Evolutionary conservation across 2,888 invertebrate species (phyloP), one percentile per base, ranked within the genome.

Genomic region (Biston stratarius): DNA sequence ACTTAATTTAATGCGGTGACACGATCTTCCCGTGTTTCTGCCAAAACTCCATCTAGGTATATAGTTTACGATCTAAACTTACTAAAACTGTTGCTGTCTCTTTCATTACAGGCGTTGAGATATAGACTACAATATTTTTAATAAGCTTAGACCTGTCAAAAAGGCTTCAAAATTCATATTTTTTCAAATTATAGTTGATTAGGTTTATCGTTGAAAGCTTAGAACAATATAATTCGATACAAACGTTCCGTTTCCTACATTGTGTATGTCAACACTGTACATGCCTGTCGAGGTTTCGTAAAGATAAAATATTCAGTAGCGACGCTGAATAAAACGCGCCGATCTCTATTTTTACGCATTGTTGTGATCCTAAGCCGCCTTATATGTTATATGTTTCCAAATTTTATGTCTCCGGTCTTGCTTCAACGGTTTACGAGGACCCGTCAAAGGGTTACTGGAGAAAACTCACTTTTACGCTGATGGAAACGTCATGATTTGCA

Each of bases 361-460:
- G 63, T 68, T 68, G 63, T 68, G 67, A 64, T 64, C 67, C 67
- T 68, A 56, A 68, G 56, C 53, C 55, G 44, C 40, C 66, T 56
- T 63, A 65, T 59, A 66, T 60, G 73, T 59, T 63, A 65, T 62
- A 66, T 60, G 73, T 75, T 72, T 72, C 74, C 75, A 75, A 75
- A 73, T 73, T 75, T 75, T 75, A 73, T 73, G 63, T 63, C 63
- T 63, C 66, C 69, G 66, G 69, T 62, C 63, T 62, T 69, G 65
- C 61, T 40, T 59, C 52, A 40, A 47, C 58, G 56, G 71, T 73
- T 75, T 75, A 75, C 73, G 75, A 73, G 69, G 69, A 66, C 68
- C 71, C 73, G 72, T 75, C 75, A 73, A 75, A 75, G 73, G 73
- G 72, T 73, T 73, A 67, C 66, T 69, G 70, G 66, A 66, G 72